Evolutionary conservation across 30 jellyfish, hydroid and myxozoan genomes (phyloP).

Genomic region (Turritopsis rubra): DNA sequence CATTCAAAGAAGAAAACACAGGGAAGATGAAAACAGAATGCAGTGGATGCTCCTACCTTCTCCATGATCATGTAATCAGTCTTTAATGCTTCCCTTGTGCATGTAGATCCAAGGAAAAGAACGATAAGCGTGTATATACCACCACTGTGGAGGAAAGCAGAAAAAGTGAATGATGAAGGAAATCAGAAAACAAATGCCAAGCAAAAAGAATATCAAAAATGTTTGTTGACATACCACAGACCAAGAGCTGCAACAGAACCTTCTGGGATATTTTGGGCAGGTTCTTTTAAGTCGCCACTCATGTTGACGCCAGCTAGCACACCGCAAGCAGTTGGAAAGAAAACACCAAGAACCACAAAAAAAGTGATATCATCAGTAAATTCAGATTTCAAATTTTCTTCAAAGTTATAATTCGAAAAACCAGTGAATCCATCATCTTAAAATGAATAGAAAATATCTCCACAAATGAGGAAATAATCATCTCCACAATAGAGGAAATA

Average conservation of each 20-base stretch:
- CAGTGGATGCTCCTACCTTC: conserved; percentile 25
- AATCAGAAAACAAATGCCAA: background rate
- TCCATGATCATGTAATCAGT: conserved; percentile 85
- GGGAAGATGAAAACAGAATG: too few relatives aligned
- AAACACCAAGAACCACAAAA: conserved; percentile 85
- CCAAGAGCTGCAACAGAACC: conserved; percentile 93
- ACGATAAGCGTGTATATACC: conserved; percentile 52
- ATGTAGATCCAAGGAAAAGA: conserved; percentile 78
- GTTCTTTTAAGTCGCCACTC: conserved; percentile 93
- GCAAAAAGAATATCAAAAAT: background rate
- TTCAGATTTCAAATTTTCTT: conserved; percentile 67
- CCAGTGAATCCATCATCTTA: conserved; percentile 65
- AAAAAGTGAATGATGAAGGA: background rate
- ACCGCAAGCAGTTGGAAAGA: conserved; percentile 97
- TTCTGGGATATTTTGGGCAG: conserved; percentile 70
- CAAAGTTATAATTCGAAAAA: conserved; percentile 56
- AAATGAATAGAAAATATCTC: background rate
- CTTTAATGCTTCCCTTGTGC: conserved; percentile 77
- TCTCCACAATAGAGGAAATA: too few relatives aligned
- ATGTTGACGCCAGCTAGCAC: conserved; percentile 92
- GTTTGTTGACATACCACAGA: conserved; percentile 64
- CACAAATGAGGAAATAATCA: too few relatives aligned
- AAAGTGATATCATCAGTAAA: conserved; percentile 58
- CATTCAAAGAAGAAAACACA: too few relatives aligned
- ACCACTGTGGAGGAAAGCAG: conserved; percentile 38